Conservation (phyloP, 2,888 invertebrate genomes). For the Timandra comae region DNA sequence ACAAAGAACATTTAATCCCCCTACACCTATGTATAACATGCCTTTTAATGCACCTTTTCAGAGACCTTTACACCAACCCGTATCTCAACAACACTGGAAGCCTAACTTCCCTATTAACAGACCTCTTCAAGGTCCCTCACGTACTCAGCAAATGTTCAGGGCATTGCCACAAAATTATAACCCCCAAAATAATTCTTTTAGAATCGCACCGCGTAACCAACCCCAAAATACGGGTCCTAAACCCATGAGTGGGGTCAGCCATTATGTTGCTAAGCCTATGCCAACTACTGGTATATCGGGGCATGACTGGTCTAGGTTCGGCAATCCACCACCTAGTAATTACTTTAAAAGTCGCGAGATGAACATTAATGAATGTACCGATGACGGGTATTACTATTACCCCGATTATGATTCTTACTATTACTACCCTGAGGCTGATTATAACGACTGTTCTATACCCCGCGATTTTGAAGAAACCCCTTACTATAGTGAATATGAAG, state of each 20-base stretch:
- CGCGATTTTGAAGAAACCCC: too few species aligned
- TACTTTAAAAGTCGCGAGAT: slow-evolving; percentile 20
- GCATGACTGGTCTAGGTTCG: too few species aligned
- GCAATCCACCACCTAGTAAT: too few species aligned
- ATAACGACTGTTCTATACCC: too few species aligned
- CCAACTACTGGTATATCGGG: not conserved
- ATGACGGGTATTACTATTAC: too few species aligned
- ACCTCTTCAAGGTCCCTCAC: not conserved
- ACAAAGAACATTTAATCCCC: slow-evolving; percentile 22
- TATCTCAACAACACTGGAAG: too few species aligned
- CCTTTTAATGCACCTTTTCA: not conserved
- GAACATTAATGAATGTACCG: slow-evolving; percentile 16
- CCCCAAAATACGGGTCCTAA: not conserved
- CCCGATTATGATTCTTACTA: too few species aligned
- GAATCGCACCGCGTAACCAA: not conserved
- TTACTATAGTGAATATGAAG: too few species aligned
- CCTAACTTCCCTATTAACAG: not conserved
- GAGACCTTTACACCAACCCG: not conserved
- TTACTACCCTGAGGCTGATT: too few species aligned
- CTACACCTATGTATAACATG: slow-evolving; percentile 16
- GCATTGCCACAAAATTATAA: not conserved
- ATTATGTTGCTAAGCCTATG: slow-evolving; percentile 10
- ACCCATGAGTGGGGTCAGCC: slow-evolving; percentile 7
- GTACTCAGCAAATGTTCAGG: not conserved
- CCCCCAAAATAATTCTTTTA: not conserved